Evolutionary conservation across 2,113 vertebrate genomes (phyloP), one percentile per base, ranked within the genome.

Genomic region (Athene noctua): DNA sequence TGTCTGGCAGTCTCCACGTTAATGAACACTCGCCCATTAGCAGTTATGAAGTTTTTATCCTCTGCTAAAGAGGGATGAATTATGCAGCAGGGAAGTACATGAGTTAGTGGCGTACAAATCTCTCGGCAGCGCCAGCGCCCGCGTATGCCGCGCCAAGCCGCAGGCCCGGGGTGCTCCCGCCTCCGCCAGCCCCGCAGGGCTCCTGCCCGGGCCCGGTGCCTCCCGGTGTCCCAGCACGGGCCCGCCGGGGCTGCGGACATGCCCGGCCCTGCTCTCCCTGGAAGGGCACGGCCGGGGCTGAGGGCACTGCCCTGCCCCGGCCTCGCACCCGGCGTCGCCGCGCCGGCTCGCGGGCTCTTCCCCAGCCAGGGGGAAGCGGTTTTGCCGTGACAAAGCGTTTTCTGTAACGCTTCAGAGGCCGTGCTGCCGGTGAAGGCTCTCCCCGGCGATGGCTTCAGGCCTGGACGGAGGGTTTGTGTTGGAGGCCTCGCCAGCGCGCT

Each of bases 11-110:
- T 5, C 80, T 88, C 70, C 63, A n/a, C 6, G 0, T 78, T 94
- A 87, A 73, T 73, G 82, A 92, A 82, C 86, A 16, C 65, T 88
- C 14, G 49, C 44, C 66, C 84, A 23, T 92, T 59, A 92, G 88
- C 77, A 61, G 91, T 40, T 66, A 70, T 14, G 59, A 86, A 80
- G 80, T 46, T 95, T 97, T 89, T 75, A 88, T 88, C 92, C 73
- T 62, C 68, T 63, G 44, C 88, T 96, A 63, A 77, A 80, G 93
- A 63, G 54, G 61, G 38, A 61, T 85, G 86, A 91, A 84, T 94
- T 92, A 85, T 51, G 90, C 86, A 95, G 49, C 61, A 70, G 47
- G 54, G 80, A 58, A 82, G 72, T 11, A 26, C 68, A 38, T 14
- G 29, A 57, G 86, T 26, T 82, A 78, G 27, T 12, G 79, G 55